Percentiles rank a stretch among this genome's conserved stretches.
phyloP scores from a whole-genome alignment of 2,113 vertebrate genomes.

The Charadrius vociferus region DNA sequence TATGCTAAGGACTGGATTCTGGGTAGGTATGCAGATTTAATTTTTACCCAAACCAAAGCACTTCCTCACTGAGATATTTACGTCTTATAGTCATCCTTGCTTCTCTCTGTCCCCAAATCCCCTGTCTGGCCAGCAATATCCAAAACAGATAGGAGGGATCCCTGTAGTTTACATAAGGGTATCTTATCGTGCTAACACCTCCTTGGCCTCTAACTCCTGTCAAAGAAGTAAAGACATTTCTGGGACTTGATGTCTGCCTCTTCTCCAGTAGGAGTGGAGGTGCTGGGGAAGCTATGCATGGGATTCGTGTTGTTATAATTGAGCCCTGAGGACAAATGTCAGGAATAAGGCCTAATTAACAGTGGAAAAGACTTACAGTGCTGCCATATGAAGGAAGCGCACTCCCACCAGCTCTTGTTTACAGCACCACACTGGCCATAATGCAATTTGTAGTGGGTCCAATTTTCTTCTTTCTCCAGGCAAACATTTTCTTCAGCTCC shows the following conservation, averaged over 20 bases:
- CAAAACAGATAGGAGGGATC: neutral
- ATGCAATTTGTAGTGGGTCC: slow-evolving; percentile 75
- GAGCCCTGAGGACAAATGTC: neutral
- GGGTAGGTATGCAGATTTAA: neutral
- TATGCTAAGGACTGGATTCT: neutral
- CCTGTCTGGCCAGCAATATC: neutral
- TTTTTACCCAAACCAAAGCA: neutral
- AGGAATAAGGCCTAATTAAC: neutral
- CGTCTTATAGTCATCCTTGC: neutral
- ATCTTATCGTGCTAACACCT: neutral
- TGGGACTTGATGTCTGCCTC: neutral
- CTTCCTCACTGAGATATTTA: neutral
- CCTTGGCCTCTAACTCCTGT: neutral
- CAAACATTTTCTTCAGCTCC: slow-evolving; percentile 81
- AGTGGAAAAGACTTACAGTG: slow-evolving; percentile 15
- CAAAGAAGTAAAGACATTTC: neutral
- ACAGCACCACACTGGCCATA: slow-evolving; percentile 81
- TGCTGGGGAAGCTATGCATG: neutral
- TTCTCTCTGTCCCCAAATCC: neutral
- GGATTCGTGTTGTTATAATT: neutral
- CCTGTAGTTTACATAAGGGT: neutral
- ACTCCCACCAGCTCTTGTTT: neutral
- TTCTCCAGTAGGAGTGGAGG: neutral
- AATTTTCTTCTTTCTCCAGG: slow-evolving; percentile 76
- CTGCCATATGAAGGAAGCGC: neutral